A percentile compares a stretch with the other conserved stretches of the same genome.
Evolutionary conservation across 2,888 invertebrate species (phyloP).

Genomic region (Drosophila yooni): DNA sequence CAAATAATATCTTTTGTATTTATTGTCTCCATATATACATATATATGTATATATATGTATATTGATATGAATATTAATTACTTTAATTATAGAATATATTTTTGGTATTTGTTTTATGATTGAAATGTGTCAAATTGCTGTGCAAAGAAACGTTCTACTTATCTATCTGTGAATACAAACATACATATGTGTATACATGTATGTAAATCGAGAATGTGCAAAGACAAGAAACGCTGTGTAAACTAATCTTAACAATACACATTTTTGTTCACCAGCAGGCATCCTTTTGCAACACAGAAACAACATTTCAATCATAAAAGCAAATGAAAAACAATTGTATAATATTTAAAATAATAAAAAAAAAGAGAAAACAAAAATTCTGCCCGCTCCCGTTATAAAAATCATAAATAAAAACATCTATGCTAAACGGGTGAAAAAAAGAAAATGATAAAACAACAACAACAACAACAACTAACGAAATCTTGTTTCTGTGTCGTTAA

Average conservation of each 20-base stretch:
- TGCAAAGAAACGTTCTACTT: slow-evolving; percentile 53
- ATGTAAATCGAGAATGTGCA: slow-evolving; percentile 31
- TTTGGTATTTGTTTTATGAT: slow-evolving; percentile 84
- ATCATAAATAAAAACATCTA: slow-evolving; percentile 28
- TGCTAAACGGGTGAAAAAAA: slow-evolving; percentile 31
- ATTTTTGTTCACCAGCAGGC: slow-evolving; percentile 81
- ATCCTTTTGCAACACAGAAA: slow-evolving; percentile 86
- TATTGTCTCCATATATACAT: neutral
- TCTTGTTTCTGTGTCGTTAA: slow-evolving; percentile 87
- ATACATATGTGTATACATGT: neutral
- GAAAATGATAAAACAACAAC: slow-evolving; percentile 36
- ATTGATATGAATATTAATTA: slow-evolving; percentile 43
- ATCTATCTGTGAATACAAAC: slow-evolving; percentile 40
- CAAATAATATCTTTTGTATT: slow-evolving; percentile 49
- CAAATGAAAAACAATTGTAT: slow-evolving; percentile 48
- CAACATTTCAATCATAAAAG: slow-evolving; percentile 86
- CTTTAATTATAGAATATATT: slow-evolving; percentile 43
- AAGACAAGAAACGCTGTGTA: slow-evolving; percentile 39
- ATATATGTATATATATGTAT: neutral
- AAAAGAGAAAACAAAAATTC: slow-evolving; percentile 15
- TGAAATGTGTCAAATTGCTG: slow-evolving; percentile 85
- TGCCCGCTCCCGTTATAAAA: slow-evolving; percentile 7
- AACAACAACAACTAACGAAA: slow-evolving; percentile 83
- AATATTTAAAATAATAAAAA: slow-evolving; percentile 29
- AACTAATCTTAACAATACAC: slow-evolving; percentile 65